Base-by-base conservation (phyloP, 2,113 vertebrate genomes). In the Ceyx cyanopectus region DNA sequence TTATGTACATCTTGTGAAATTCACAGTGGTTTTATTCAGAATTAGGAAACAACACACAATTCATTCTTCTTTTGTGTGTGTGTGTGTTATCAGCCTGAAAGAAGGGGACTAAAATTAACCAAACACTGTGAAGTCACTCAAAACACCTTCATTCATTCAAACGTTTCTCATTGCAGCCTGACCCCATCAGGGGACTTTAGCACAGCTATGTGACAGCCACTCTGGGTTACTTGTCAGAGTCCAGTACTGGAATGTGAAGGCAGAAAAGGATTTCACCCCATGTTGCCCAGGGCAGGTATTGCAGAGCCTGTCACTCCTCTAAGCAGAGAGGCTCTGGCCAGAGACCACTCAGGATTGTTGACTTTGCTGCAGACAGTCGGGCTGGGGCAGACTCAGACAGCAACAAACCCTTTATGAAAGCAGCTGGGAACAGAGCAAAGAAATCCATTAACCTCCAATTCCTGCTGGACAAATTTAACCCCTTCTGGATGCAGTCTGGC, bases 311-410 rank as follows among this genome's bases (percentile, higher is more conserved):
- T 66, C 40, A 2, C 11, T 69, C 58, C 57, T 13, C 22, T 8
- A 7, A 37, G 13, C 1, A 0, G 63, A 13, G 68, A 45, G 2
- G 1, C 45, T 65, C 11, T 9, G 0, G 6, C 58, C 1, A 0
- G 7, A 85, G 79, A n/a, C 9, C 7, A 8, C 77, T 86, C 2
- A 2, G 81, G 48, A 3, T 16, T 95, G 91, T 93, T 96, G 95
- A 87, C 48, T 95, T 92, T 95, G 89, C 67, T 50, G 89, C 92
- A 96, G 96, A 93, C 95, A 92, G 94, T 85, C 57, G 0, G 94
- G 75, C 84, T 89, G 84, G 91, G 60, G 81, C 79, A 77, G 81
- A 74, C 78, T 41, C 94, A 96, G 81, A 87, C 94, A 92, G 81
- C 89, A 93, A 85, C 81, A 93, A 93, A 85, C 87, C 46, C 82